phyloP scores from a whole-genome alignment of 2,888 invertebrate species.

The Amphipoea oculea region DNA sequence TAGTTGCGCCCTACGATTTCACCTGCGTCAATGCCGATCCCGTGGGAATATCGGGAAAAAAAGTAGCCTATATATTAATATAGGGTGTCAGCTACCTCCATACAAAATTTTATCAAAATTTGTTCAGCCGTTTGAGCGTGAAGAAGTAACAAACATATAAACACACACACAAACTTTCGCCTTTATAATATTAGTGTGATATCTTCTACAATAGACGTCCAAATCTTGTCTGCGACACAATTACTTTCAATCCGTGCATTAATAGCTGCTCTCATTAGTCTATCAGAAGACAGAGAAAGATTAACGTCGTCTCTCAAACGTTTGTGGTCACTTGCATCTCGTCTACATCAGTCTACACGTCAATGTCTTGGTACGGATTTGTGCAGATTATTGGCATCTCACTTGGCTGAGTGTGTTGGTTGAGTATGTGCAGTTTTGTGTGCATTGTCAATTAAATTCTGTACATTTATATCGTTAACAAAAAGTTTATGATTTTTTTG shows the following conservation, averaged over 20 bases:
- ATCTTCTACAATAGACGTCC: constrained; percentile 1
- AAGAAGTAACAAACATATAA: no score
- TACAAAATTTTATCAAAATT: no score
- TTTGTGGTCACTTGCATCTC: constrained; percentile 61
- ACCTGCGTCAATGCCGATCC: no score
- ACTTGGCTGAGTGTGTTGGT: not conserved
- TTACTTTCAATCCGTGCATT: constrained; percentile 11
- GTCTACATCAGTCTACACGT: constrained; percentile 3
- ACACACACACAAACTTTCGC: no score
- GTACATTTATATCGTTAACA: not conserved
- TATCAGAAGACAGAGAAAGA: constrained; percentile 46
- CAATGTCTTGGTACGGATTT: constrained; percentile 4
- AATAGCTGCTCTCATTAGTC: constrained; percentile 38
- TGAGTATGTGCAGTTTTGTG: not conserved
- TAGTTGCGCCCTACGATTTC: no score
- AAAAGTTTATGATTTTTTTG: not conserved
- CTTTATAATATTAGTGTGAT: no score
- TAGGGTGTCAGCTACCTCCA: no score
- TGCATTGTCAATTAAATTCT: not conserved
- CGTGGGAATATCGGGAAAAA: no score
- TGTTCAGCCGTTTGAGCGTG: no score
- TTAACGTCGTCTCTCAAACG: constrained; percentile 57
- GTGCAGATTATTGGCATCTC: not conserved
- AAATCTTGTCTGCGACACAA: constrained; percentile 22
- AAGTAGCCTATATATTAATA: no score